Percentiles rank a stretch among this genome's conserved stretches.
These are phyloP conservation scores for Venustaconcha ellipsiformis DNA, from an alignment of 1,140 invertebrate genomes.

Conservation along the genomic window DNA sequence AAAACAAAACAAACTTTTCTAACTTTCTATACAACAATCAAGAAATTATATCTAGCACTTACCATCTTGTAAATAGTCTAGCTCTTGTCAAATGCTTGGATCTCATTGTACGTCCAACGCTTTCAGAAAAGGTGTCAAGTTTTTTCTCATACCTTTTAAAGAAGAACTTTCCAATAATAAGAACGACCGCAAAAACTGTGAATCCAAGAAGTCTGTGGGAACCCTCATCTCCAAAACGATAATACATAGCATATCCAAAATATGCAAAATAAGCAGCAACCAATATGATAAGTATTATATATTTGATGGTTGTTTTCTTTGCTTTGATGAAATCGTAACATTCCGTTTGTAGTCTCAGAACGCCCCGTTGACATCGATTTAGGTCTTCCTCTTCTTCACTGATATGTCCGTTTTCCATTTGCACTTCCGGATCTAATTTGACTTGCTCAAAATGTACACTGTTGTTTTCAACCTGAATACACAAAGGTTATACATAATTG, in stretches of 20 bases:
- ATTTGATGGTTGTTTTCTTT: too few relatives aligned
- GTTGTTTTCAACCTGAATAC: too few relatives aligned
- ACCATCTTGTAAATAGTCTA: conserved; percentile 13
- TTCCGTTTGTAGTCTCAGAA: too few relatives aligned
- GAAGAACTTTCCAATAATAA: conserved; percentile 15
- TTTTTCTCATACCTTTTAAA: conserved; percentile 10
- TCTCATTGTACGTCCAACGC: background rate
- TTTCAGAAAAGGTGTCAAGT: conserved; percentile 3
- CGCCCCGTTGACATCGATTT: too few relatives aligned
- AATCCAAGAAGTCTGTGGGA: conserved; percentile 49
- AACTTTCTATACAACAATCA: background rate
- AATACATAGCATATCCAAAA: conserved; percentile 16
- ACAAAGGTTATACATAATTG: too few relatives aligned
- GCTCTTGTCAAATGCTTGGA: background rate
- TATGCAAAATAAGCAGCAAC: conserved; percentile 19
- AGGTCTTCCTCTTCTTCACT: too few relatives aligned
- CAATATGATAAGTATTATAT: too few relatives aligned
- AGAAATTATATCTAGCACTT: background rate
- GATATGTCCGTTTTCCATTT: too few relatives aligned
- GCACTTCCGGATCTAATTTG: too few relatives aligned
- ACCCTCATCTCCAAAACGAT: conserved; percentile 55
- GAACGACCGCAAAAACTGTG: conserved; percentile 34
- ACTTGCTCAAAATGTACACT: too few relatives aligned
- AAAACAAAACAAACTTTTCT: background rate
- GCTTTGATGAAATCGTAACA: too few relatives aligned